Conservation (phyloP, 2,888 invertebrate genomes). For the Hypena proboscidalis region DNA sequence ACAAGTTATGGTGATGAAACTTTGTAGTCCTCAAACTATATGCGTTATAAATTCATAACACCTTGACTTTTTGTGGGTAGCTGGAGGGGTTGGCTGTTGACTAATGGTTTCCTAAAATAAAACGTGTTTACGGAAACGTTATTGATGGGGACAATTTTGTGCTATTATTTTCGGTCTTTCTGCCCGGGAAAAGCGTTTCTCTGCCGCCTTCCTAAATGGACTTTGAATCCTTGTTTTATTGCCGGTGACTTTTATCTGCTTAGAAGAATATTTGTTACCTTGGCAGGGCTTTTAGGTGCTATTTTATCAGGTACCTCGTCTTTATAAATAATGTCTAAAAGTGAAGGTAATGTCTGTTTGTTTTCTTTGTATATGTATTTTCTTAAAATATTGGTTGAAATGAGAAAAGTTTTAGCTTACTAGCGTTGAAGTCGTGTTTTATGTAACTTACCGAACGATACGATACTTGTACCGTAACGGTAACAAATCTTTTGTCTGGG, state of each 20-base stretch:
- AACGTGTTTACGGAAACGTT: conserved; percentile 32
- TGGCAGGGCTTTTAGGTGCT: background rate
- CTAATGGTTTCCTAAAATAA: conserved; percentile 39
- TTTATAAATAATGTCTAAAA: no score
- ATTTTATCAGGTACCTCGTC: no score
- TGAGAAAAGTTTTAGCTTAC: no score
- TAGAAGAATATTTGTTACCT: conserved; percentile 7
- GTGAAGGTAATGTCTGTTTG: no score
- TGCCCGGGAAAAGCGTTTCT: conserved; percentile 23
- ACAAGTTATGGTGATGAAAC: conserved; percentile 32
- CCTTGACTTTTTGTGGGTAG: conserved; percentile 25
- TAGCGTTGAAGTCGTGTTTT: no score
- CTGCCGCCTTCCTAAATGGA: conserved; percentile 22
- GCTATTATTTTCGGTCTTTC: conserved; percentile 29
- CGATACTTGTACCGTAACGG: no score
- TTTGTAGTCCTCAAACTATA: conserved; percentile 31
- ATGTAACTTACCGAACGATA: no score
- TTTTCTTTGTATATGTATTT: no score
- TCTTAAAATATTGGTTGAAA: no score
- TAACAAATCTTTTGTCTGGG: no score
- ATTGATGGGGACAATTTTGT: conserved; percentile 35
- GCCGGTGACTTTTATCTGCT: conserved; percentile 22
- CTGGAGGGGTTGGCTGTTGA: conserved; percentile 31
- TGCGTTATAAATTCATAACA: conserved; percentile 40
- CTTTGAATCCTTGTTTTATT: conserved; percentile 40